These are phyloP conservation scores for Blera fallax DNA, from an alignment of 2,888 invertebrate species.

Conservation along the genomic window DNA sequence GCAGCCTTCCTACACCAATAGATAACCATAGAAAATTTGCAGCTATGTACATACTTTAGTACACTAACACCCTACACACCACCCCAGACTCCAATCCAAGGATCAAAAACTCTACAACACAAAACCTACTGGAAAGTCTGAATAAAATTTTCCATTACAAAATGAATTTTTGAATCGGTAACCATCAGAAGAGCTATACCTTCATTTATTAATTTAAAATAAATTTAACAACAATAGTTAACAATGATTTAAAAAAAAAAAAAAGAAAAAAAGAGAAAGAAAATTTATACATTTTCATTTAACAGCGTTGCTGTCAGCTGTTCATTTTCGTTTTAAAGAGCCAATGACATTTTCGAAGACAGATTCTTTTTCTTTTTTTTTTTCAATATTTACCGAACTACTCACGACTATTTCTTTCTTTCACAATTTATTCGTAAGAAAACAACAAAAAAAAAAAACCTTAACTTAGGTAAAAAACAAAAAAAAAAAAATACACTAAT, in stretches of 20 bases:
- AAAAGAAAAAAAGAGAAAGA: not conserved
- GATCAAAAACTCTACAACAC: too few relatives aligned
- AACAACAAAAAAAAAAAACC: not conserved
- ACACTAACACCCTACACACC: too few relatives aligned
- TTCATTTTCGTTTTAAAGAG: not conserved
- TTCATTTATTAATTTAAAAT: not conserved
- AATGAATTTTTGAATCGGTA: too few relatives aligned
- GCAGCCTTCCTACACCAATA: too few relatives aligned
- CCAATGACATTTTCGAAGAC: not conserved
- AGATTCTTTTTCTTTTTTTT: not conserved
- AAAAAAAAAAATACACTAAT: too few relatives aligned
- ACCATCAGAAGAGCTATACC: not conserved
- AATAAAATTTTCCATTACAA: too few relatives aligned
- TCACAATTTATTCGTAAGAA: not conserved
- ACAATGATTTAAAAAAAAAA: not conserved
- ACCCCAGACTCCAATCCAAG: too few relatives aligned
- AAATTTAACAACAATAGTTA: not conserved
- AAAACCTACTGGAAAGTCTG: too few relatives aligned
- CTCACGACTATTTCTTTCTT: not conserved
- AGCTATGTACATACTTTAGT: too few relatives aligned
- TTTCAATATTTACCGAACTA: not conserved
- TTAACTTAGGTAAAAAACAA: not conserved
- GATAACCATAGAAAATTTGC: too few relatives aligned
- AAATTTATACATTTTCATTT: not conserved
- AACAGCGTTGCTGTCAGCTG: conserved; percentile 15